A percentile compares a stretch with the other conserved stretches of the same genome.
Evolutionary conservation across 2,888 invertebrate species (phyloP).

Genomic region (Hydriomena furcata): DNA sequence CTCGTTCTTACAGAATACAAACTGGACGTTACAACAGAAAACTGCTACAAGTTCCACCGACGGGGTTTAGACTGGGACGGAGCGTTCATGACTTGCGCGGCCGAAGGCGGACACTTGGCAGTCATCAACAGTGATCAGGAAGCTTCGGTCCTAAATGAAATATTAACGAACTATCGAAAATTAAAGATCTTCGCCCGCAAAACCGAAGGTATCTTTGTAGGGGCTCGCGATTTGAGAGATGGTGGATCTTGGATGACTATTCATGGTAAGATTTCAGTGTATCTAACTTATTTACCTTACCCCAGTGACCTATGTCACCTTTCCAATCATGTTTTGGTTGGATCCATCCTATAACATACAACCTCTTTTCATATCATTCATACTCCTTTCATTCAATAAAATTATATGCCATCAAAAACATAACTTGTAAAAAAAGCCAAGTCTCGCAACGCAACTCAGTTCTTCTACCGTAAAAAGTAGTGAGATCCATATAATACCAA

Average conservation of each 20-base stretch:
- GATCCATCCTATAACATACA: too few relatives aligned
- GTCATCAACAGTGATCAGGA: neutral
- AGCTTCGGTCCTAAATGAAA: neutral
- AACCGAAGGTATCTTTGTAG: neutral
- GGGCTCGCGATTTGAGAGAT: neutral
- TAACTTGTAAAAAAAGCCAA: too few relatives aligned
- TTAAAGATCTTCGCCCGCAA: too few relatives aligned
- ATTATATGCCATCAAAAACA: too few relatives aligned
- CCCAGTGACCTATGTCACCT: too few relatives aligned
- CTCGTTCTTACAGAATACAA: neutral
- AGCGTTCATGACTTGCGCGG: neutral
- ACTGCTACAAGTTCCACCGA: neutral
- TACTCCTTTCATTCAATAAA: too few relatives aligned
- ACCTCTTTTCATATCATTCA: too few relatives aligned
- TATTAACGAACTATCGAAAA: neutral
- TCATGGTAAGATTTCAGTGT: neutral
- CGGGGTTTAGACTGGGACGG: neutral
- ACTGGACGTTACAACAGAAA: neutral
- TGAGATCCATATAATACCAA: too few relatives aligned
- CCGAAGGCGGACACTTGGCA: neutral
- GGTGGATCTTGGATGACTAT: neutral
- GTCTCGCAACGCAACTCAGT: too few relatives aligned
- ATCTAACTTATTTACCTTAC: too few relatives aligned
- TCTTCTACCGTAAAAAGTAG: too few relatives aligned
- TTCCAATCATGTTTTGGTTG: too few relatives aligned